Evolutionary conservation across 2,888 invertebrate species (phyloP).

Genomic region (Thecocarcelia acutangulata): DNA sequence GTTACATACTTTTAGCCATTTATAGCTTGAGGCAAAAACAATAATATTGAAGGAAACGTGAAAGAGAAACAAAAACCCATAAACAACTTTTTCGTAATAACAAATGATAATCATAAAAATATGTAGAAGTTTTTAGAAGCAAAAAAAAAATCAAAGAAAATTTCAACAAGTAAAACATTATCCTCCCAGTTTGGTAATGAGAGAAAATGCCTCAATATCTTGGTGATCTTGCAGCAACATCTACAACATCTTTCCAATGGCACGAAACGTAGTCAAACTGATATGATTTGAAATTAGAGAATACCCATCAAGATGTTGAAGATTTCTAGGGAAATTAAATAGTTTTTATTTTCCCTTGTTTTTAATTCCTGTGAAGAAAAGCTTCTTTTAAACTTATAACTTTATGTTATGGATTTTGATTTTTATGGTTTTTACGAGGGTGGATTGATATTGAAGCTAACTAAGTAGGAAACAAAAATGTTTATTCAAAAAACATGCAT

Average conservation of each 20-base stretch:
- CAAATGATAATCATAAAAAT: constrained; percentile 41
- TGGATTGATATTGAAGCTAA: no score
- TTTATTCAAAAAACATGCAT: no score
- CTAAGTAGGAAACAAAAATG: no score
- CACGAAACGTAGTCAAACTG: constrained; percentile 23
- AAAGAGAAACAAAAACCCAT: constrained; percentile 33
- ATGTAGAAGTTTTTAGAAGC: constrained; percentile 22
- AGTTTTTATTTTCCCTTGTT: constrained; percentile 24
- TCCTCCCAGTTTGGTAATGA: constrained; percentile 60
- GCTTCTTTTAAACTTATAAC: constrained; percentile 12
- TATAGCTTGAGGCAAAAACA: constrained; percentile 52
- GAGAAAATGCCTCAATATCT: constrained; percentile 59
- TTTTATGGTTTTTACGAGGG: not conserved
- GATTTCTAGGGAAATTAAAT: constrained; percentile 64
- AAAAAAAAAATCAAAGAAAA: constrained; percentile 11
- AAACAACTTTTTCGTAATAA: constrained; percentile 42
- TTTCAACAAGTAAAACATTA: constrained; percentile 33
- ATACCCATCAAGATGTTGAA: constrained; percentile 34
- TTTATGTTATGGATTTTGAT: constrained; percentile 4
- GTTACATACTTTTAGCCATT: constrained; percentile 55
- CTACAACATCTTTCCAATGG: constrained; percentile 17
- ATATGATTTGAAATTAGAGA: constrained; percentile 11
- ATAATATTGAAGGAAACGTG: not conserved
- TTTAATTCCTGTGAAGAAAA: not conserved
- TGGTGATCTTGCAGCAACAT: constrained; percentile 56